Base-by-base conservation (phyloP, 2,888 invertebrate species). In the Arenicola marina region DNA sequence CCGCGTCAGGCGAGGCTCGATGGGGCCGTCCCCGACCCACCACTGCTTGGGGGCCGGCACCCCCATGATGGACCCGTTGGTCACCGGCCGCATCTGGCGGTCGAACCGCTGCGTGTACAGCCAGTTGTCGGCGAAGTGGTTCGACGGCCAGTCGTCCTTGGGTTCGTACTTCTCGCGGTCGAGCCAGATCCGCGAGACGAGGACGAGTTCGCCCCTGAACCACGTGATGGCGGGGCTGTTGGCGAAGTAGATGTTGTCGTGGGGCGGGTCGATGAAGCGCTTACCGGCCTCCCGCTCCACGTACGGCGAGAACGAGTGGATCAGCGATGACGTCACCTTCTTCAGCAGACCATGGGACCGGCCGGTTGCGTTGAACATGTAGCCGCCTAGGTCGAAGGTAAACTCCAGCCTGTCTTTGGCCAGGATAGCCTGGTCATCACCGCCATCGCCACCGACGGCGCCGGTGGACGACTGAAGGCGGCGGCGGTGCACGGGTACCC, bases 111-210 rank as follows among this genome's bases (percentile, higher is more conserved):
- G 74, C 4, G 69, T 69, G 66, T 68, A 74, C 1, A 74, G 66
- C 62, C 69, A 74, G 56, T 74, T 74, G 61, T 74, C 74, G n/a
- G 68, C 66, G 58, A 74, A 74, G 46, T 72, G 70, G 54, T 73
- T 74, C 3, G 71, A 57, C 21, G 73, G 73, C 70, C 71, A 72
- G 61, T 69, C 58, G 15, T 68, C 61, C 45, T 69, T 68, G 18
- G 63, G 45, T 44, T 72, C 71, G 56, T 72, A 74, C 31, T 61
- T 69, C 58, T 74, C 74, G 28, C 71, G 54, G 43, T 69, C 73
- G 29, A 74, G 60, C 73, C 74, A 74, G 1, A 74, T 71, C 3
- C 74, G 59, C 18, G 71, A 56, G 33, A 74, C 72, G 7, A 73
- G 44, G 1, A 74, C 66, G 2, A 74, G 51, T 46, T 72, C 56